Base-by-base conservation (phyloP, 2,113 vertebrate species). In the Xerus inauris region DNA sequence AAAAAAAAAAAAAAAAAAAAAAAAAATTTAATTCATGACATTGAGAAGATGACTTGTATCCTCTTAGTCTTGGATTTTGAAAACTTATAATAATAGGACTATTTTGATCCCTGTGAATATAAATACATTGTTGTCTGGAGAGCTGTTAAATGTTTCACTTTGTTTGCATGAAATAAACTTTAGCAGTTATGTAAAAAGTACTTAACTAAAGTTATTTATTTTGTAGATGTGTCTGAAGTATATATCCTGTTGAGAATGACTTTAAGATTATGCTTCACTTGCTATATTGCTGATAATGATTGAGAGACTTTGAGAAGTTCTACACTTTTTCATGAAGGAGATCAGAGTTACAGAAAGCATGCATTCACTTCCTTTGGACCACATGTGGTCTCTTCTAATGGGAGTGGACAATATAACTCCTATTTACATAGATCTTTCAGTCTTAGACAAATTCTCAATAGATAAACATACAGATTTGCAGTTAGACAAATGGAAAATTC, bases 131-230 rank as follows among this genome's bases (percentile, higher is more conserved):
- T 80, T 42, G 45, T 85, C 92, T 80, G 65, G 35, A 92, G 32
- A 86, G 13, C 17, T 76, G 35, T 28, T 82, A 42, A 91, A 54
- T 92, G 12, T 49, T 94, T 95, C 86, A 69, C 16, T 91, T 95
- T 94, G 65, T 82, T 90, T 85, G 86, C 67, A 80, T 49, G 42
- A 95, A 94, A 89, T 42, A 87, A 71, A 93, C 11, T 65, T 93
- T 65, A 65, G 89, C 83, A 26, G 5, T 87, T 86, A 57, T 47
- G 80, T n/a, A 83, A 94, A 92, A 82, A 59, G 30, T 85, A 30
- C 57, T 90, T 89, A 86, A 42, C 75, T 73, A 40, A 95, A 87
- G 64, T 82, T 87, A 90, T 94, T 94, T 92, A 40, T 80, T 30
- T 95, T 96, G 57, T 1, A 59, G 26, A 40, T 79, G 54, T 40